These are phyloP conservation scores for Eupithecia subfuscata DNA, from an alignment of 2,888 invertebrate species.

Conservation along the genomic window DNA sequence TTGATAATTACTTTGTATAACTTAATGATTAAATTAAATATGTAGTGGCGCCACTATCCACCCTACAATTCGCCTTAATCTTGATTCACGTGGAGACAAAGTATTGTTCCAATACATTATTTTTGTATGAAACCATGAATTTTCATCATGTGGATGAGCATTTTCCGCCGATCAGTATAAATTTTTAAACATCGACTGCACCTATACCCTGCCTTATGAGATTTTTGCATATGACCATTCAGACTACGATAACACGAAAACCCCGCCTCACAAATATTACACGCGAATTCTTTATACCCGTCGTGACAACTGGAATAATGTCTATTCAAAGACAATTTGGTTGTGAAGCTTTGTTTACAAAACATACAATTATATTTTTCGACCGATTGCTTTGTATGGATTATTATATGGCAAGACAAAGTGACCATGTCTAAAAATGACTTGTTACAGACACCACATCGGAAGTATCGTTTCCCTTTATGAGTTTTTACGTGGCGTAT, in stretches of 20 bases:
- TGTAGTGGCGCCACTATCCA: no score
- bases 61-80: no score
- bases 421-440: background rate
- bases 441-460: background rate
- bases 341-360: background rate
- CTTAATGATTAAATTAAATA: no score
- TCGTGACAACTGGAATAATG: background rate
- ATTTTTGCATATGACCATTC: background rate
- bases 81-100: no score
- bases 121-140: background rate
- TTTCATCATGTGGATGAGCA: background rate
- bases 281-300: background rate
- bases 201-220: background rate
- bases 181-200: background rate
- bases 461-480: background rate
- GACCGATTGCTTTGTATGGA: background rate
- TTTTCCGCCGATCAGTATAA: background rate
- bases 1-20: no score
- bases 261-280: slow-evolving; percentile 8
- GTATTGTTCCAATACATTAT: background rate
- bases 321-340: background rate
- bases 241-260: background rate
- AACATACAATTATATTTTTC: background rate
- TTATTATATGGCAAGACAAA: background rate
- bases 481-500: slow-evolving; percentile 4